Conservation (phyloP, 1,140 invertebrate genomes). For the Hyles vespertilio region DNA sequence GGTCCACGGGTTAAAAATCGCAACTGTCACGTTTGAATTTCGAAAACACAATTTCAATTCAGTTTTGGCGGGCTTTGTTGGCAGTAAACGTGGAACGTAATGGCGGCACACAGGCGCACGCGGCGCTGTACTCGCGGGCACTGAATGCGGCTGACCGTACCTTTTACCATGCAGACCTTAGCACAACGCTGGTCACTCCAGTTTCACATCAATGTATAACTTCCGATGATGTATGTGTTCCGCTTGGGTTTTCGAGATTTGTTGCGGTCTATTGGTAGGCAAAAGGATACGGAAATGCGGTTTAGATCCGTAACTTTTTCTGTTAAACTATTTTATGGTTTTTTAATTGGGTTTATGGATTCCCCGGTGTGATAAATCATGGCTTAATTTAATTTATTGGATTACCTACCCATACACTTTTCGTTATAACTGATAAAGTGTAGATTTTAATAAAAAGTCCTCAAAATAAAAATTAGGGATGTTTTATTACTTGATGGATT, state of each 20-base stretch:
- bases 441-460: no score
- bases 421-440: no score
- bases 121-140: conserved; percentile 47
- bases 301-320: neutral
- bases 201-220: conserved; percentile 35
- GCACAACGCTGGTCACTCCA: conserved; percentile 40
- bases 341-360: no score
- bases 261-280: conserved; percentile 10
- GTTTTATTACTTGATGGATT: no score
- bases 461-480: no score
- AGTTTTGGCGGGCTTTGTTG: conserved; percentile 19
- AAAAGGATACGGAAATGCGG: conserved; percentile 10
- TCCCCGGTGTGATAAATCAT: no score
- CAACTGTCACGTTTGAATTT: conserved; percentile 33
- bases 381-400: no score
- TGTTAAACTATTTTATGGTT: no score
- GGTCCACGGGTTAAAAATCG: conserved; percentile 13
- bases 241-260: conserved; percentile 39
- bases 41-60: conserved; percentile 21
- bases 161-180: conserved; percentile 55
- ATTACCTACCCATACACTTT: no score
- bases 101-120: conserved; percentile 32
- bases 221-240: conserved; percentile 61
- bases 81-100: neutral
- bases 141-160: conserved; percentile 39